These are phyloP conservation scores for Mormyrus proboscirostris DNA, from an alignment of 2,797 vertebrate species.

Conservation along the genomic window DNA sequence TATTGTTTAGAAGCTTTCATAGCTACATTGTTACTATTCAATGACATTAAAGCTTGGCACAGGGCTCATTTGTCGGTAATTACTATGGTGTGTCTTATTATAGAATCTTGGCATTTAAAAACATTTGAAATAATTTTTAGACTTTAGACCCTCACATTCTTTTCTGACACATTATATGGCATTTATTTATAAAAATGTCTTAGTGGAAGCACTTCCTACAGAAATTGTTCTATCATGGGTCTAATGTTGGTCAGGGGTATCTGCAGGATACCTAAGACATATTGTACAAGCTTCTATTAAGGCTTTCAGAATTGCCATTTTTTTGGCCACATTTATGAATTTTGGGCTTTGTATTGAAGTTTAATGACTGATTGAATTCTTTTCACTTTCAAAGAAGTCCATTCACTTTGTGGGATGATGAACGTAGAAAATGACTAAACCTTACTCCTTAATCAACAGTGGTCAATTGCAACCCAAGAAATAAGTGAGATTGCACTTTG, in stretches of 20 bases:
- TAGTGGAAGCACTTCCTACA: neutral
- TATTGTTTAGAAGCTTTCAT: neutral
- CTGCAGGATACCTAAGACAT: neutral
- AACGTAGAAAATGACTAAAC: constrained; percentile 52
- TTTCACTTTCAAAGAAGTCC: constrained; percentile 31
- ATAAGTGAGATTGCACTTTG: constrained; percentile 59
- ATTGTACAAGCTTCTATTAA: neutral
- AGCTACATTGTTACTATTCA: neutral
- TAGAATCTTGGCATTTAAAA: neutral
- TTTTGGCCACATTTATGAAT: neutral
- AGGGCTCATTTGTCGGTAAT: neutral
- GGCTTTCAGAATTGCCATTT: neutral
- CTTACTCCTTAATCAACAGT: constrained; percentile 58
- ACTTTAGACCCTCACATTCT: neutral
- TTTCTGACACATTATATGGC: neutral
- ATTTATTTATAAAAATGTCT: neutral
- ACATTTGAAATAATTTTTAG: neutral
- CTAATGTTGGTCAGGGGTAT: neutral
- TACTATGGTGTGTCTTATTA: neutral
- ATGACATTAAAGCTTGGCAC: neutral
- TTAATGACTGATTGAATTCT: constrained; percentile 37
- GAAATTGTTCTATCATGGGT: neutral
- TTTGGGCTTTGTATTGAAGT: constrained; percentile 30
- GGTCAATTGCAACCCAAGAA: constrained; percentile 52
- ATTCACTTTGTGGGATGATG: constrained; percentile 47